Conservation (phyloP, 1,140 invertebrate species). For the Aleiodes sp. region DNA sequence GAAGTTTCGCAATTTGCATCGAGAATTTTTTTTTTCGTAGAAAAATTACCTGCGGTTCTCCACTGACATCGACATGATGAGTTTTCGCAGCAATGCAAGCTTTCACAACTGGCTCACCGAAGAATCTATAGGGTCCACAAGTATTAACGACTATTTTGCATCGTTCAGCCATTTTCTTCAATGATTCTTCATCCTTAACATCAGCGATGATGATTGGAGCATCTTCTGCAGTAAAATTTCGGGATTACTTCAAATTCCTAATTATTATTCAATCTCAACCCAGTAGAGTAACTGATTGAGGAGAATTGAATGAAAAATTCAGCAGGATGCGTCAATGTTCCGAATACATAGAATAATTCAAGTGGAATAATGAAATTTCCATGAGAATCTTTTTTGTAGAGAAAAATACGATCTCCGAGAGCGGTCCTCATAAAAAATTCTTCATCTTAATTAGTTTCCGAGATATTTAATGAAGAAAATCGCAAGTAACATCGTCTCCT, state of each 20-base stretch:
- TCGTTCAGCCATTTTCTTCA: slow-evolving; percentile 79
- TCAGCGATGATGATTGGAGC: slow-evolving; percentile 82
- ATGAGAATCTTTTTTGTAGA: no score
- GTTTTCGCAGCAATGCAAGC: slow-evolving; percentile 84
- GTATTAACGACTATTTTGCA: slow-evolving; percentile 84
- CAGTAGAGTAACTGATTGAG: no score
- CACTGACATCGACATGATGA: slow-evolving; percentile 91
- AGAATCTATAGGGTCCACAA: slow-evolving; percentile 89
- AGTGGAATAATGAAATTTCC: no score
- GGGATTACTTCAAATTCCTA: not conserved
- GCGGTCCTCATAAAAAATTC: no score
- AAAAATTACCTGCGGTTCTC: slow-evolving; percentile 77
- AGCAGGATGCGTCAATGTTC: no score
- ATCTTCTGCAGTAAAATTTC: slow-evolving; percentile 51
- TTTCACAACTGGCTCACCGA: slow-evolving; percentile 91
- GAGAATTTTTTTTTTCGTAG: not conserved
- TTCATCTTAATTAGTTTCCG: no score
- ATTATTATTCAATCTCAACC: not conserved
- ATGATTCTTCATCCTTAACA: slow-evolving; percentile 74
- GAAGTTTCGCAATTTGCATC: not conserved
- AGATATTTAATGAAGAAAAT: no score
- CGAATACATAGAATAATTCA: no score
- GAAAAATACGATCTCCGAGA: no score
- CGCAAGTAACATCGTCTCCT: no score
- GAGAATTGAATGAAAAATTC: no score